Conservation (phyloP, 2,113 vertebrate genomes). For the Oryzias melastigma region DNA sequence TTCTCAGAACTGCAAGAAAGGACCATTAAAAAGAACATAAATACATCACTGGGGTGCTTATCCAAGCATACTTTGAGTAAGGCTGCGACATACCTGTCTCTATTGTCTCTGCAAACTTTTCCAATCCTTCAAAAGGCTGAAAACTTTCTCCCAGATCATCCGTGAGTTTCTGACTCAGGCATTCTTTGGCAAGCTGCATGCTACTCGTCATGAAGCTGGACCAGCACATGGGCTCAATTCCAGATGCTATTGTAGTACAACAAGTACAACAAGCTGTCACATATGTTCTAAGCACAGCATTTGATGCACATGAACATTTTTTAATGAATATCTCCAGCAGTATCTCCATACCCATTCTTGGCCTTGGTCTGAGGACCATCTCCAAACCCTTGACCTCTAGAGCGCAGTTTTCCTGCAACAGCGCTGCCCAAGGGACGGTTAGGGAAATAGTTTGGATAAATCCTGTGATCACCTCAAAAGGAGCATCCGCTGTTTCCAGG, state of each 20-base stretch:
- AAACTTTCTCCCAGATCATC: slow-evolving; percentile 94
- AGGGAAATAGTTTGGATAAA: slow-evolving; percentile 95
- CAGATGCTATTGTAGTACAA: slow-evolving; percentile 79
- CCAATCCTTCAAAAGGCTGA: slow-evolving; percentile 94
- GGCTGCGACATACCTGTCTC: slow-evolving; percentile 83
- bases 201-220: slow-evolving; percentile 99
- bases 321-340: neutral
- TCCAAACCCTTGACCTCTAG: slow-evolving; percentile 92
- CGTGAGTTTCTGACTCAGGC: slow-evolving; percentile 93
- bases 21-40: slow-evolving; percentile 6
- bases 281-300: neutral
- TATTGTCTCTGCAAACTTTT: slow-evolving; percentile 98
- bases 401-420: slow-evolving; percentile 94
- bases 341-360: slow-evolving; percentile 84
- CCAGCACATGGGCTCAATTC: slow-evolving; percentile 95
- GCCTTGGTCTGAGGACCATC: slow-evolving; percentile 92
- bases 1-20: slow-evolving; percentile 85
- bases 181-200: slow-evolving; percentile 96
- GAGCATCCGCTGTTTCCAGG: slow-evolving; percentile 91
- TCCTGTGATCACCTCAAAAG: slow-evolving; percentile 92
- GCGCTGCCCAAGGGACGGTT: slow-evolving; percentile 91
- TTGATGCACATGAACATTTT: neutral
- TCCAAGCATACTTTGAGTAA: neutral
- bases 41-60: neutral
- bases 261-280: slow-evolving; percentile 17